Evolutionary conservation across 2,797 vertebrate species (phyloP).

Genomic region (Pempheris klunzingeri): DNA sequence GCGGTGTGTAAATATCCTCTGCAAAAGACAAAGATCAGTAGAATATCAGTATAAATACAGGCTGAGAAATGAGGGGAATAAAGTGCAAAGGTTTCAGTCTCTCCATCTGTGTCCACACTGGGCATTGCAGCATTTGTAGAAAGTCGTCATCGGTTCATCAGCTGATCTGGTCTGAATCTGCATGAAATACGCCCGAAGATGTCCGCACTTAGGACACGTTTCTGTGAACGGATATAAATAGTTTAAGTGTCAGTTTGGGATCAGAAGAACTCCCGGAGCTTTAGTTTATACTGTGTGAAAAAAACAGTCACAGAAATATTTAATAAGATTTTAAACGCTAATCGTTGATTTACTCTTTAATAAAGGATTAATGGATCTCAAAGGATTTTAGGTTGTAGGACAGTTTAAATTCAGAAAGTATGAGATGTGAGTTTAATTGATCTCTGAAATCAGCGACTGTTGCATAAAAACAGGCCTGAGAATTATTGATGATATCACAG

Average conservation of each 20-base stretch:
- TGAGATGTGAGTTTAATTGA: not conserved
- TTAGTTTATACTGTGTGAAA: not conserved
- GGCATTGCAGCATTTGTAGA: conserved; percentile 96
- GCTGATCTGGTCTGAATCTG: conserved; percentile 98
- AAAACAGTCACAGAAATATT: too few relatives aligned
- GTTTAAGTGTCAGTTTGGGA: conserved; percentile 2
- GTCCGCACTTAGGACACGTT: conserved; percentile 94
- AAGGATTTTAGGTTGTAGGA: not conserved
- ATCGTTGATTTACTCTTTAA: not conserved
- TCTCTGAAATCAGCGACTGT: not conserved
- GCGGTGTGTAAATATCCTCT: conserved; percentile 5
- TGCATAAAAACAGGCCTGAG: not conserved
- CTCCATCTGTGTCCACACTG: conserved; percentile 96
- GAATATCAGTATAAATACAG: conserved; percentile 14
- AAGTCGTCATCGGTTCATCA: conserved; percentile 99
- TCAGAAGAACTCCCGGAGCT: not conserved
- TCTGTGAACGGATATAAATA: conserved; percentile 82
- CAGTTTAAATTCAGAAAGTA: not conserved
- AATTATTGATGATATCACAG: not conserved
- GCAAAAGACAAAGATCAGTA: conserved; percentile 1
- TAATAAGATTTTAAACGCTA: too few relatives aligned
- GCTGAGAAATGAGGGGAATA: not conserved
- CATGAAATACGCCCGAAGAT: conserved; percentile 98
- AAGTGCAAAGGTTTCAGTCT: conserved; percentile 83
- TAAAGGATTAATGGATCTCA: not conserved